A percentile compares a stretch with the other conserved stretches of the same genome.
Evolutionary conservation across 2,113 vertebrate species (phyloP).

Genomic region (Neolamprologus sp.): DNA sequence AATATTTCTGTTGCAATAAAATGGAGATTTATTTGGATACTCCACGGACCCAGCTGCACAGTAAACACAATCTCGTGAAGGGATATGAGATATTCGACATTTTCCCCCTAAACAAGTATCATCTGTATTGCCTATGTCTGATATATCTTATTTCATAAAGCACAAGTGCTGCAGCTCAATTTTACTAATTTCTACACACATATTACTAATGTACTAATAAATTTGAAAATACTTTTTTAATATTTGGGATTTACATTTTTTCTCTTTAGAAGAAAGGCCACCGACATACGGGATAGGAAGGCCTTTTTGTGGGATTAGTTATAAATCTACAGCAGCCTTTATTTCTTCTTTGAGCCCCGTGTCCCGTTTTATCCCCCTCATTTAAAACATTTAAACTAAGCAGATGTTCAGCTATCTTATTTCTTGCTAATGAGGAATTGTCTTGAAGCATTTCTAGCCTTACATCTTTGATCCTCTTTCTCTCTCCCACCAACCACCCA

Average conservation of each 20-base stretch:
- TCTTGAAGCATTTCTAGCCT: neutral
- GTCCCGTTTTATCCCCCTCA: neutral
- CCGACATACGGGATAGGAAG: neutral
- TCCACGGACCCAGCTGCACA: neutral
- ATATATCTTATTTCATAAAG: neutral
- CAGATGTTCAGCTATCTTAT: neutral
- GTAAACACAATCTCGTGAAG: neutral
- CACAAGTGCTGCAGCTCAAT: neutral
- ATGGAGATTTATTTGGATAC: neutral
- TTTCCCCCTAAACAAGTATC: neutral
- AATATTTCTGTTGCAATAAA: neutral
- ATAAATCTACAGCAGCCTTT: neutral
- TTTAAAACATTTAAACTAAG: neutral
- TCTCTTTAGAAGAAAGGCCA: neutral
- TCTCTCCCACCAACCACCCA: neutral
- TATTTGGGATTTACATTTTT: neutral
- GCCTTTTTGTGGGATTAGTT: neutral
- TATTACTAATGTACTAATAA: neutral
- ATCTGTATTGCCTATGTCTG: neutral
- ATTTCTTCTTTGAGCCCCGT: neutral
- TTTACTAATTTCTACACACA: neutral
- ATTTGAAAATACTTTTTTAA: neutral
- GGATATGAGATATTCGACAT: neutral
- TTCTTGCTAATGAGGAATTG: neutral
- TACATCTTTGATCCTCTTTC: constrained; percentile 3